Base-by-base conservation (phyloP, 2,797 vertebrate species). In the Thalassophryne amazonica region DNA sequence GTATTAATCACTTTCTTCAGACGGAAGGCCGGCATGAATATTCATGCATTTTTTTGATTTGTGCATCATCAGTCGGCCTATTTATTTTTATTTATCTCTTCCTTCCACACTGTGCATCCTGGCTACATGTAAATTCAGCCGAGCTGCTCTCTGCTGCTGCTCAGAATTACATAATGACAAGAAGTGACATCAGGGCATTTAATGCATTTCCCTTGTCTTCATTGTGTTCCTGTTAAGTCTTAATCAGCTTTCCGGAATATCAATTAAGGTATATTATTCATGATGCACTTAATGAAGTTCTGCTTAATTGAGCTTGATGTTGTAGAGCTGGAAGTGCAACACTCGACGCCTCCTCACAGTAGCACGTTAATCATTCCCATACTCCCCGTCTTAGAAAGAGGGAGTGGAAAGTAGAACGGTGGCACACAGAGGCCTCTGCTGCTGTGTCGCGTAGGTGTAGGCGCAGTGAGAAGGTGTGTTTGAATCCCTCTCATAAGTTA, bases 221-320 rank as follows among this genome's bases (percentile, higher is more conserved):
- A 35, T 67, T 69, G 73, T 78, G 48, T 50, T 75, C 62, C 51
- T 43, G 33, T 65, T 70, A 68, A 78, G 47, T 68, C 64, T 61
- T 76, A 73, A 74, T 80, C 66, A 79, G 59, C 35, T 32, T 33
- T 36, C 53, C 36, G 22, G 67, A 61, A 53, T 72, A 75, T 82
- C 67, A 76, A 61, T 82, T 81, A 61, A 70, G 65, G 65, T 74
- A 63, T 55, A 79, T 83, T 81, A 78, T 83, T 85, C 78, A 69
- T 78, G 74, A 70, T 65, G 68, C 9, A 24, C 48, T 38, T 80
- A 79, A 86, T 68, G 54, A 73, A 64, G 62, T 47, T 76, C 23
- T 34, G 43, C 62, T 78, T 64, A 62, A 61, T 66, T 43, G 58
- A 62, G 78, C 49, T 53, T 14, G 48, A 32, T 60, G 70, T 56